Conservation (phyloP, 2,888 invertebrate species). For the Scrobipalpa costella region DNA sequence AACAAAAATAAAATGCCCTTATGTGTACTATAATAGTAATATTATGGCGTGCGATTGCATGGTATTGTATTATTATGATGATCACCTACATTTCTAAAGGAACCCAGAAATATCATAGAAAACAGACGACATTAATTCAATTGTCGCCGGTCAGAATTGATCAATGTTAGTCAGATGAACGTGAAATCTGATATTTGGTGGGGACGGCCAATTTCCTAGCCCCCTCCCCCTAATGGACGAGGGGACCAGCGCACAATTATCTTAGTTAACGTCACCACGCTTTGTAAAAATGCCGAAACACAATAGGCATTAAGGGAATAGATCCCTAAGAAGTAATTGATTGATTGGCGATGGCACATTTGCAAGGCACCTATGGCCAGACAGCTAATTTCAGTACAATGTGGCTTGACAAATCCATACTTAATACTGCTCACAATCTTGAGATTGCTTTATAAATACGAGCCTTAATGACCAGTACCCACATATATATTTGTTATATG, state of each 20-base stretch:
- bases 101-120: constrained; percentile 62
- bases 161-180: constrained; percentile 76
- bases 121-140: constrained; percentile 77
- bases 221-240: constrained; percentile 62
- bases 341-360: too few species aligned
- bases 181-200: constrained; percentile 77
- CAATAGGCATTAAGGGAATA: constrained; percentile 25
- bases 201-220: constrained; percentile 72
- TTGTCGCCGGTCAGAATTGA: constrained; percentile 73
- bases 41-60: too few species aligned
- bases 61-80: too few species aligned
- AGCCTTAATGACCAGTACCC: too few species aligned
- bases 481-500: too few species aligned
- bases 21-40: too few species aligned
- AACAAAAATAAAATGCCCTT: too few species aligned
- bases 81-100: background rate
- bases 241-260: constrained; percentile 61
- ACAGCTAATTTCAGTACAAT: too few species aligned
- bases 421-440: too few species aligned
- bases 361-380: too few species aligned
- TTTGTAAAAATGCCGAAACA: constrained; percentile 18
- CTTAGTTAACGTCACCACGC: constrained; percentile 46
- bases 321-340: background rate
- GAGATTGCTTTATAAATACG: too few species aligned
- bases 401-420: too few species aligned